phyloP scores from a whole-genome alignment of 2,888 invertebrate genomes.

The Cosmia pyralina region DNA sequence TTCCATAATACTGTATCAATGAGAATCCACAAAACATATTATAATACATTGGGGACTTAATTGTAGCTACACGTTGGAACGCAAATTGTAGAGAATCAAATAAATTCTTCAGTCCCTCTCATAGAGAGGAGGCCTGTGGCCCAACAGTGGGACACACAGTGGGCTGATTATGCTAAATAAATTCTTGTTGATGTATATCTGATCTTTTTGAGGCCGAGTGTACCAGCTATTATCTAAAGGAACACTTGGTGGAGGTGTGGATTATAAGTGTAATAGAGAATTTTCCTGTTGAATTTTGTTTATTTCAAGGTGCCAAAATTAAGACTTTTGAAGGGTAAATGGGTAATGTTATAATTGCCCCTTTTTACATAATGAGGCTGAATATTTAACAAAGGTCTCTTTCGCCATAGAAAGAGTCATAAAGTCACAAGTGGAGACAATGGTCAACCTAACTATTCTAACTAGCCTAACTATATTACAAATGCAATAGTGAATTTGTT shows the following conservation, averaged over 20 bases:
- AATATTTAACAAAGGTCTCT: too few species aligned
- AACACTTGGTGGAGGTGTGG: conserved; percentile 27
- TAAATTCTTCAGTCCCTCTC: too few species aligned
- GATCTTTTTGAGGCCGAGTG: conserved; percentile 6
- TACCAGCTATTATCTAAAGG: conserved; percentile 39
- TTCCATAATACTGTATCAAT: not conserved
- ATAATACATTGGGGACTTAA: not conserved
- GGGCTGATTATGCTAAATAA: too few species aligned
- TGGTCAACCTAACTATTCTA: too few species aligned
- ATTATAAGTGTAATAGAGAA: conserved; percentile 38
- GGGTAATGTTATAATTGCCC: not conserved
- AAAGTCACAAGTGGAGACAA: too few species aligned
- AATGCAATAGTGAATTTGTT: too few species aligned
- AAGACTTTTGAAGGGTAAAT: not conserved
- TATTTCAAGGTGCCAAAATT: conserved; percentile 23
- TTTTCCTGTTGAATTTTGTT: conserved; percentile 15
- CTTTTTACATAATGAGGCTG: too few species aligned
- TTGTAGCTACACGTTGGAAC: not conserved
- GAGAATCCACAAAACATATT: not conserved
- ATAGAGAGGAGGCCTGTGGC: too few species aligned
- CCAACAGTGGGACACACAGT: too few species aligned
- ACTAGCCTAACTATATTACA: too few species aligned
- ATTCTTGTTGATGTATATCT: too few species aligned
- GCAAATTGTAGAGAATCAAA: not conserved
- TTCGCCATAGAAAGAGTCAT: too few species aligned